Conservation (phyloP, 2,888 invertebrate species). For the Apoda limacodes region DNA sequence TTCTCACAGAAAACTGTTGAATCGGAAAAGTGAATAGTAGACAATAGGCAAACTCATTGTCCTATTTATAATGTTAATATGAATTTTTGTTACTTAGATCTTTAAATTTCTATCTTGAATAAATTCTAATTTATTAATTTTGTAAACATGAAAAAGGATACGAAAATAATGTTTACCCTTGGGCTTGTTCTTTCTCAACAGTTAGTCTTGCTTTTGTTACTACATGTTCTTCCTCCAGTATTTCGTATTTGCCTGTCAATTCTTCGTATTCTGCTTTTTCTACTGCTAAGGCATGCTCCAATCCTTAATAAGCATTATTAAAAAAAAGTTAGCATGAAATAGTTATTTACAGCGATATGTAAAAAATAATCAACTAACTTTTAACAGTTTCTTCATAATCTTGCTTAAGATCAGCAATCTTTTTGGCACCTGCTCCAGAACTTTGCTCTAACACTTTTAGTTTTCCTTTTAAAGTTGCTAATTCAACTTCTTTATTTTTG, state of each 20-base stretch:
- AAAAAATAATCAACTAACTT: slow-evolving; percentile 45
- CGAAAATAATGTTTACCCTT: slow-evolving; percentile 58
- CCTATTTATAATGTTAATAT: too few species aligned
- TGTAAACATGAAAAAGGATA: background rate
- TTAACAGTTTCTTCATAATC: slow-evolving; percentile 76
- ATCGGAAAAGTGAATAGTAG: too few species aligned
- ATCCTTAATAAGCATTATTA: slow-evolving; percentile 51
- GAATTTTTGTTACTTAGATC: too few species aligned
- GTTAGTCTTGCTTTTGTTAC: slow-evolving; percentile 84
- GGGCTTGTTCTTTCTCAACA: slow-evolving; percentile 83
- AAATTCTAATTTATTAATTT: background rate
- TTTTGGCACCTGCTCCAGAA: slow-evolving; percentile 72
- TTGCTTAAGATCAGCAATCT: slow-evolving; percentile 75
- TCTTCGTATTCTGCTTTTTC: slow-evolving; percentile 83
- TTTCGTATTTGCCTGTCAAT: slow-evolving; percentile 84
- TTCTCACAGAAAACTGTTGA: too few species aligned
- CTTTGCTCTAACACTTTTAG: slow-evolving; percentile 73
- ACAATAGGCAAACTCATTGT: too few species aligned
- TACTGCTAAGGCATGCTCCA: slow-evolving; percentile 74
- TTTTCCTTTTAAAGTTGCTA: slow-evolving; percentile 81
- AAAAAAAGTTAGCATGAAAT: slow-evolving; percentile 19
- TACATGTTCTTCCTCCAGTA: slow-evolving; percentile 86
- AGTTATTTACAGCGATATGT: background rate
- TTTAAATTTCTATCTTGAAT: too few species aligned
- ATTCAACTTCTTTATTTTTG: slow-evolving; percentile 81